Conservation (phyloP, 2,797 vertebrate genomes). For the Remorina albescens region DNA sequence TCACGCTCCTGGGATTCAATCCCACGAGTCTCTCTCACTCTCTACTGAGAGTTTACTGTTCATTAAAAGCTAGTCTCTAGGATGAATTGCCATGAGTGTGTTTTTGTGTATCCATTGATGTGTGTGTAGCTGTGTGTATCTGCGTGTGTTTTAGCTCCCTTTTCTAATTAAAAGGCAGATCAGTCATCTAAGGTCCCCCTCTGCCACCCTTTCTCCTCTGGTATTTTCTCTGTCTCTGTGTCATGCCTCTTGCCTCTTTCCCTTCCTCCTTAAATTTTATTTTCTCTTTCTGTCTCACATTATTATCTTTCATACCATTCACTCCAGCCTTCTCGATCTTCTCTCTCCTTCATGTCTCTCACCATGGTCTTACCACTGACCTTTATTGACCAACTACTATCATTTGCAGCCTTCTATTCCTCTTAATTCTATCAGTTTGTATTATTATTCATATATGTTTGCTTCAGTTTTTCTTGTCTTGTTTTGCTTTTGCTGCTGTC, state of each 20-base stretch:
- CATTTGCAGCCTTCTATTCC: neutral
- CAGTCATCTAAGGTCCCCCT: slow-evolving; percentile 75
- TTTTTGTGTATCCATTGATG: slow-evolving; percentile 56
- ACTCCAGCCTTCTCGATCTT: slow-evolving; percentile 5
- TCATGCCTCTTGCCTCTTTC: slow-evolving; percentile 27
- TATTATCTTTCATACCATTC: slow-evolving; percentile 25
- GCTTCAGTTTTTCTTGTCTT: slow-evolving; percentile 15
- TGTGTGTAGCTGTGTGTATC: slow-evolving; percentile 51
- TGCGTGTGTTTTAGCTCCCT: slow-evolving; percentile 66
- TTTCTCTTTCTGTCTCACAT: slow-evolving; percentile 24
- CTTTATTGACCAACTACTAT: slow-evolving; percentile 23
- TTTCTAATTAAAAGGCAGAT: slow-evolving; percentile 82
- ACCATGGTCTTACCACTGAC: slow-evolving; percentile 2
- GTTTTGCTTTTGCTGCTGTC: slow-evolving; percentile 8
- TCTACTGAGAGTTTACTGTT: slow-evolving; percentile 80
- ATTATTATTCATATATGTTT: neutral
- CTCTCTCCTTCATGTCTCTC: slow-evolving; percentile 9
- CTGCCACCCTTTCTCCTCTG: slow-evolving; percentile 50
- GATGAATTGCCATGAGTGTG: slow-evolving; percentile 75
- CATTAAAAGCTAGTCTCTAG: slow-evolving; percentile 79
- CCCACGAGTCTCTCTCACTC: slow-evolving; percentile 73
- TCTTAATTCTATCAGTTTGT: slow-evolving; percentile 1
- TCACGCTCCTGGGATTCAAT: slow-evolving; percentile 74
- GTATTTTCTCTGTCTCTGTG: slow-evolving; percentile 44
- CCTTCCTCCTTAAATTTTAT: slow-evolving; percentile 43